Conservation (phyloP, 1,140 invertebrate genomes). For the Neelides sp. region DNA sequence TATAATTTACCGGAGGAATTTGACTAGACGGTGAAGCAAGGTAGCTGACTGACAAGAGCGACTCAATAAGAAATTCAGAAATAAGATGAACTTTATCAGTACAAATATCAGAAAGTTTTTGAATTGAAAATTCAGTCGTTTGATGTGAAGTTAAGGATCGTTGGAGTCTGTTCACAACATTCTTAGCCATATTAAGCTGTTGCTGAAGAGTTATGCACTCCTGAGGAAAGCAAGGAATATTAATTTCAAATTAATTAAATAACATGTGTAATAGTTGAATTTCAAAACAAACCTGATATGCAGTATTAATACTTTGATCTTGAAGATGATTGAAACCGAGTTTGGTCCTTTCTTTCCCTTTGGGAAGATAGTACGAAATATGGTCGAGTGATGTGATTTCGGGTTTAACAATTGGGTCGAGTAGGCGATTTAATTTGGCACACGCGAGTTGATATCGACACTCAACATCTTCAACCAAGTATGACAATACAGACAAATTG, state of each 20-base stretch:
- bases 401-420: slow-evolving; percentile 58
- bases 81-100: slow-evolving; percentile 66
- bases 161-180: slow-evolving; percentile 57
- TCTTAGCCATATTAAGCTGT: slow-evolving; percentile 60
- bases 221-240: slow-evolving; percentile 33
- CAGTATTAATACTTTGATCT: slow-evolving; percentile 54
- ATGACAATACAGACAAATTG: slow-evolving; percentile 44
- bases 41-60: slow-evolving; percentile 45
- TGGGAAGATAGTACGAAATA: slow-evolving; percentile 59
- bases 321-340: slow-evolving; percentile 43
- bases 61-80: slow-evolving; percentile 63
- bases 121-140: slow-evolving; percentile 21
- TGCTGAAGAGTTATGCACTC: slow-evolving; percentile 67
- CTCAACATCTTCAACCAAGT: slow-evolving; percentile 61
- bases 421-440: slow-evolving; percentile 58
- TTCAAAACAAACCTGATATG: slow-evolving; percentile 52
- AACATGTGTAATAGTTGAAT: not conserved
- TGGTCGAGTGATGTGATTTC: slow-evolving; percentile 65
- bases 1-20: not conserved
- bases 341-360: slow-evolving; percentile 44
- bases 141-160: slow-evolving; percentile 34
- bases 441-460: slow-evolving; percentile 72
- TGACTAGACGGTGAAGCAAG: slow-evolving; percentile 9
- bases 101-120: slow-evolving; percentile 42
- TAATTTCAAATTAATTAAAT: not conserved